These are phyloP conservation scores for Sebastes cheni DNA, from an alignment of 2,797 vertebrate species.

Conservation along the genomic window DNA sequence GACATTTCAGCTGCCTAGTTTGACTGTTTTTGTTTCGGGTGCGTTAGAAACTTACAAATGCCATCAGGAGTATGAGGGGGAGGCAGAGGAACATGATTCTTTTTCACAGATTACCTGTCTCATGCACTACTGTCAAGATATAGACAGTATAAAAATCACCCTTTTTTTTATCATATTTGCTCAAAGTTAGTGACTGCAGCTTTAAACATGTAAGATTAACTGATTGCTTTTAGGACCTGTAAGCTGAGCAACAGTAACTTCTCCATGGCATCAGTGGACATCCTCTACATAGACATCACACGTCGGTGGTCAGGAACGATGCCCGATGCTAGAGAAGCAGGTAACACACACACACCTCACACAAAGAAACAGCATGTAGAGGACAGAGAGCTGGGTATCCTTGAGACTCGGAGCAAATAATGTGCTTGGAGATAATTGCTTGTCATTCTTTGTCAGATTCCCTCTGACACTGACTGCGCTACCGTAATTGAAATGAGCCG, in stretches of 20 bases:
- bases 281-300: conserved; percentile 97
- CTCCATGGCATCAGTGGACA: conserved; percentile 95
- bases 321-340: conserved; percentile 90
- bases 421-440: conserved; percentile 57
- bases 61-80: too few relatives aligned
- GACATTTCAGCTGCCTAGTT: too few relatives aligned
- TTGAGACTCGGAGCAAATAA: conserved; percentile 37
- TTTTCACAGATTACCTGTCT: too few relatives aligned
- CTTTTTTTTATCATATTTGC: too few relatives aligned
- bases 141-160: too few relatives aligned
- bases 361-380: conserved; percentile 13
- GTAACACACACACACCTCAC: conserved; percentile 62
- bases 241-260: conserved; percentile 91
- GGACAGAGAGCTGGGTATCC: conserved; percentile 29
- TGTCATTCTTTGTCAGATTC: conserved; percentile 64
- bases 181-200: too few relatives aligned
- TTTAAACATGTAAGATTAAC: neutral
- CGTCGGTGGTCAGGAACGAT: conserved; percentile 86
- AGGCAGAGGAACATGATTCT: too few relatives aligned
- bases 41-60: too few relatives aligned
- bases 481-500: conserved; percentile 65
- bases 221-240: conserved; percentile 85
- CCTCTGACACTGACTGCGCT: conserved; percentile 33
- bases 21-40: too few relatives aligned
- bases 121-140: too few relatives aligned